Evolutionary conservation across 2,797 vertebrate species (phyloP), one percentile per base, ranked within the genome.

Genomic region (Manis crassicaudata): DNA sequence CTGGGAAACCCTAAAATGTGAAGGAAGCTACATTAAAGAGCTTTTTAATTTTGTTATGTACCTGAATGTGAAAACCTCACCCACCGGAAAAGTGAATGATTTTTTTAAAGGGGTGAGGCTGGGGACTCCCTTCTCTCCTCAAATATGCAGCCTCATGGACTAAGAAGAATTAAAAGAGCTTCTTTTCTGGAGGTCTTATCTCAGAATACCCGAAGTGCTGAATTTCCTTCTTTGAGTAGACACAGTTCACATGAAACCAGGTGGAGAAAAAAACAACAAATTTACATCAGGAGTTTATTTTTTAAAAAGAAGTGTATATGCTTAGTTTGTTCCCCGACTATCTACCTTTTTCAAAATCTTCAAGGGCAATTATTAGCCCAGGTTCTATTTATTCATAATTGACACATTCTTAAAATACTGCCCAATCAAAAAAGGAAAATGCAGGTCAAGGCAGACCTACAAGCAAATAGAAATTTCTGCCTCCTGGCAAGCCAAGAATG

Each of bases 371-470:
- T 46, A 50, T 77, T 79, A 67, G 68, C 80, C 72, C 35, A 37
- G 72, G 16, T 56, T 84, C 27, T 58, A 27, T 88, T 77, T 94
- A 83, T 73, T 77, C 70, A 43, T 81, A 94, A 95, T 62, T 58
- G 87, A 94, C 65, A 79, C 52, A 67, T 92, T 93, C 88, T 94
- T 81, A 90, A 96, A 84, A 89, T 95, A 68, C 29, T 96, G 32
- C 72, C 40, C 86, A 92, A 70, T 81, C 72, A 91, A 76, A 92
- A 91, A 84, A 88, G 40, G 83, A 88, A 54, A 92, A 77, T 56
- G 23, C 17, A 73, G 83, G 86, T 79, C 75, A 70, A 62, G 79
- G 85, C 92, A 93, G 73, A 96, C 90, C 81, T 62, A 85, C 68
- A 96, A 90, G 81, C 81, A 92, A 20, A 75, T 8, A 83, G 65